phyloP scores from a whole-genome alignment of 2,888 invertebrate species.

The Esperia sulphurella region DNA sequence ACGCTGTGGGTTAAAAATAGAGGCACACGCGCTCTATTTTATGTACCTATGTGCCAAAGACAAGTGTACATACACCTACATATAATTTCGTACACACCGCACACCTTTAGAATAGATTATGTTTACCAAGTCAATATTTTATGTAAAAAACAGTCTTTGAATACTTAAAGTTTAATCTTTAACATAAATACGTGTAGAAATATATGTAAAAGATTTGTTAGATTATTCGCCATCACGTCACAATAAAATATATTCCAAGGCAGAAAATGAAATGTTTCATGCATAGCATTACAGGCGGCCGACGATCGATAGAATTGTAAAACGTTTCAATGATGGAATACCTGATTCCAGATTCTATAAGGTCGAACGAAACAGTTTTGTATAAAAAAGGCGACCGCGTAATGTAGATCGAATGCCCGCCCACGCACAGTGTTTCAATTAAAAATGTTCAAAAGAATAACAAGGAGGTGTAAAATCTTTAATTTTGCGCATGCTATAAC shows the following conservation, averaged over 20 bases:
- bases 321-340: slow-evolving; percentile 48
- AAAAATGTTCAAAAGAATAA: slow-evolving; percentile 31
- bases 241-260: slow-evolving; percentile 45
- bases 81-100: background rate
- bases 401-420: slow-evolving; percentile 2
- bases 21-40: slow-evolving; percentile 32
- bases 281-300: slow-evolving; percentile 52
- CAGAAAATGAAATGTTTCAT: slow-evolving; percentile 56
- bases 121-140: background rate
- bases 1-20: slow-evolving; percentile 45
- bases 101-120: background rate
- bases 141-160: background rate
- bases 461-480: slow-evolving; percentile 55
- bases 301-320: slow-evolving; percentile 67
- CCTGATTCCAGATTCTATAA: slow-evolving; percentile 13
- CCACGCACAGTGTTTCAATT: slow-evolving; percentile 34
- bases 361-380: slow-evolving; percentile 20
- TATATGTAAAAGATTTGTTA: background rate
- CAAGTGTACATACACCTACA: slow-evolving; percentile 3
- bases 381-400: slow-evolving; percentile 12
- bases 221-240: background rate
- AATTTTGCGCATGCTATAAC: slow-evolving; percentile 56
- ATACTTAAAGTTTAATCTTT: background rate
- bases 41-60: slow-evolving; percentile 17
- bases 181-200: background rate